Evolutionary conservation across 2,797 vertebrate genomes (phyloP).

Genomic region (Chaetodon trifasciatus): DNA sequence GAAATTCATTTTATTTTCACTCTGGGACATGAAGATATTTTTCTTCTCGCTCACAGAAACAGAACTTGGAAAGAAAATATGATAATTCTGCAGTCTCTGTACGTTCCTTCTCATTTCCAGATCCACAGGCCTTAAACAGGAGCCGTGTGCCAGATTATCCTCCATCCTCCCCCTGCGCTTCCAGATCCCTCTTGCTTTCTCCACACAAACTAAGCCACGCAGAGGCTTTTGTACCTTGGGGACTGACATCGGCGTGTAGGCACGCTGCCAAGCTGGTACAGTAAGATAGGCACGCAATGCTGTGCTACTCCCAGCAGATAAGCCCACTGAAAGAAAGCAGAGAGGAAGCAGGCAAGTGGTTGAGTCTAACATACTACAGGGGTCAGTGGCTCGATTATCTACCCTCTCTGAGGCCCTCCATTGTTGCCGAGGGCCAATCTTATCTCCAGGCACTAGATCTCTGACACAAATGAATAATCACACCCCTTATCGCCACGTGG

Average conservation of each 20-base stretch:
- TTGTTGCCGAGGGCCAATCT: slow-evolving; percentile 69
- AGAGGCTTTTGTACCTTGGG: slow-evolving; percentile 62
- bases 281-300: slow-evolving; percentile 66
- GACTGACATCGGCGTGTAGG: slow-evolving; percentile 60
- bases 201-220: slow-evolving; percentile 51
- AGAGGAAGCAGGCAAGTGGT: slow-evolving; percentile 46
- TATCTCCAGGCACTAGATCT: slow-evolving; percentile 75
- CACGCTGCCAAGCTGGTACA: slow-evolving; percentile 70
- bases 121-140: slow-evolving; percentile 50
- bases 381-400: slow-evolving; percentile 79
- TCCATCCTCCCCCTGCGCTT: slow-evolving; percentile 28
- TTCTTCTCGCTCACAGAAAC: neutral
- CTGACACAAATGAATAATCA: slow-evolving; percentile 76
- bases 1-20: neutral
- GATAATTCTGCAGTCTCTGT: slow-evolving; percentile 22
- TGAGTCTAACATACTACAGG: slow-evolving; percentile 57
- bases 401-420: slow-evolving; percentile 66
- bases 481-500: slow-evolving; percentile 59
- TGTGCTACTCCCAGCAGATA: slow-evolving; percentile 70
- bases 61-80: slow-evolving; percentile 5
- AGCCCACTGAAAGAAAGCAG: slow-evolving; percentile 64
- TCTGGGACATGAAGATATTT: neutral
- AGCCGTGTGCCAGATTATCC: slow-evolving; percentile 63
- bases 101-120: slow-evolving; percentile 34
- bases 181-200: slow-evolving; percentile 41